Percentiles rank a stretch among this genome's conserved stretches.
phyloP scores from a whole-genome alignment of 2,797 vertebrate species.

The Acropternis orthonyx region DNA sequence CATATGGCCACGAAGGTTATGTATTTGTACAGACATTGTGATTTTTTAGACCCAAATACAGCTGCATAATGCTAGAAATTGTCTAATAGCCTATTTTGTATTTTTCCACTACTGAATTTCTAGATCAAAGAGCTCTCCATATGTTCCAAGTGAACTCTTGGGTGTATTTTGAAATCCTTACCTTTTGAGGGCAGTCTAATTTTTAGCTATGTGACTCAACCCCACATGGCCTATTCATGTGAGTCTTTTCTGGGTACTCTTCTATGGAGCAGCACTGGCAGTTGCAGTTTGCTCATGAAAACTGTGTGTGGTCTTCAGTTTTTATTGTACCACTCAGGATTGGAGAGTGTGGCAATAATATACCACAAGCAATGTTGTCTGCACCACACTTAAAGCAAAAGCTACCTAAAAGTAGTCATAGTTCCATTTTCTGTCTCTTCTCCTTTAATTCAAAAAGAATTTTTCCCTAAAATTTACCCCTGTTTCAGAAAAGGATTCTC shows the following conservation, averaged over 20 bases:
- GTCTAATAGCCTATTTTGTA: background rate
- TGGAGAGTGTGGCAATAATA: background rate
- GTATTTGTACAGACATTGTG: fast-evolving
- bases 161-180: background rate
- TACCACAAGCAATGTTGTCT: fast-evolving
- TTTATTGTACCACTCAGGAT: background rate
- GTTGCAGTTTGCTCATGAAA: background rate
- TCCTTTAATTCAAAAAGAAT: background rate
- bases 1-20: background rate
- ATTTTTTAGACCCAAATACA: background rate
- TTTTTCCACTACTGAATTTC: background rate
- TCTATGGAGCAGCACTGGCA: background rate
- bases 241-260: background rate
- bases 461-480: background rate
- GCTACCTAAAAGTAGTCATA: background rate
- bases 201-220: background rate
- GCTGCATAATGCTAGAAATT: background rate
- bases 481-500: background rate
- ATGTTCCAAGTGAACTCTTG: background rate
- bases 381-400: background rate
- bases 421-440: background rate
- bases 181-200: background rate
- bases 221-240: fast-evolving
- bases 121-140: background rate
- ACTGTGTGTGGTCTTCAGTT: conserved; percentile 9